Base-by-base conservation (phyloP, 2,113 vertebrate species). In the Ceyx cyanopectus region DNA sequence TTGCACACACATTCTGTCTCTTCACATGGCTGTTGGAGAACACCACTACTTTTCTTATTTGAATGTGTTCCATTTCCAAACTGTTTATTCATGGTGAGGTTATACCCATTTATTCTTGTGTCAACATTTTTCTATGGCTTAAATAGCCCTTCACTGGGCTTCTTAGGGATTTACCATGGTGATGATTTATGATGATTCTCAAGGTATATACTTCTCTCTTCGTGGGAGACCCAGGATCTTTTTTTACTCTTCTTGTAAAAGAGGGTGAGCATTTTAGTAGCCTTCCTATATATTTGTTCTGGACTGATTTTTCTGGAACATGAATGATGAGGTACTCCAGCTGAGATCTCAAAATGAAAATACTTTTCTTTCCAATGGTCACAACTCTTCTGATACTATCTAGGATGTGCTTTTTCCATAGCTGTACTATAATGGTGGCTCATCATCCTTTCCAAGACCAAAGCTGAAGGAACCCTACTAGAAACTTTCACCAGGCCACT, bases 51-150 rank as follows among this genome's bases (percentile, higher is more conserved):
- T 76, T 81, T 85, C 82, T 95, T 27, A 58, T 75, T 62, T 91
- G 81, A 92, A 91, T 89, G 83, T 94, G 62, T 94, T 92, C 78
- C 57, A 84, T 95, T 90, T 91, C 85, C 75, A 92, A 94, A 85
- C 66, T 46, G 21, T 94, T 94, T 95, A 91, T 94, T 96, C 85
- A 76, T 50, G 80, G 69, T 88, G 76, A 96, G 76, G 79, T 94
- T 95, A 73, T 96, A 61, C 54, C 51, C 81, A 79, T 92, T 88
- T 92, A 88, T 93, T 72, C 69, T 84, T 94, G 53, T 91, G 89
- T 92, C 91, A 91, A 93, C 94, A 95, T 96, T 94, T 95, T 93
- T 85, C 67, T 93, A 27, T 62, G 78, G 89, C 56, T 95, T 91
- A 95, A 96, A 96, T 94, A 96, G 69, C 50, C 30, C 65, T 91